Conservation (phyloP, 1,140 invertebrate species). For the Drosophila tropicalis region DNA sequence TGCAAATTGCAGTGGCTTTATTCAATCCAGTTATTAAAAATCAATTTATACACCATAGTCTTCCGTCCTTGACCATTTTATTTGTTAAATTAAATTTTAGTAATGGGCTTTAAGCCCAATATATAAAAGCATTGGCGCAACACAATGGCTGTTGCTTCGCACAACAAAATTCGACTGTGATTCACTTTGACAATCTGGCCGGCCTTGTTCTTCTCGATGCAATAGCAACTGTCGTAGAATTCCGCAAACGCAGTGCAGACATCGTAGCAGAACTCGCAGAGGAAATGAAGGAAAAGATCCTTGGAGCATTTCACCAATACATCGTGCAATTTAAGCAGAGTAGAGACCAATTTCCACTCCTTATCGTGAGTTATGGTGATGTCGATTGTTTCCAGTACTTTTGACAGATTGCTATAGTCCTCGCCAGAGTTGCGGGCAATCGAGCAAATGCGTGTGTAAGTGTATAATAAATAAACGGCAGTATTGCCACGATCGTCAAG, state of each 20-base stretch:
- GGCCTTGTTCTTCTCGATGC: constrained; percentile 94
- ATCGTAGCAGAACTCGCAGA: constrained; percentile 99
- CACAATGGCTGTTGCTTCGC: constrained; percentile 95
- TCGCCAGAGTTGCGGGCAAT: constrained; percentile 92
- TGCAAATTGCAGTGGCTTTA: background rate
- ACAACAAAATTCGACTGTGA: constrained; percentile 93
- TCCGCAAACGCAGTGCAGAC: constrained; percentile 96
- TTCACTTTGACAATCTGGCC: constrained; percentile 93
- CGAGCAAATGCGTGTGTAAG: constrained; percentile 96
- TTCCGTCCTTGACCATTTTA: background rate
- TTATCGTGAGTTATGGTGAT: constrained; percentile 92
- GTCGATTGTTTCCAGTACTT: constrained; percentile 80
- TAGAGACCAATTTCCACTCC: constrained; percentile 98
- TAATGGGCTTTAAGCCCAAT: constrained; percentile 95
- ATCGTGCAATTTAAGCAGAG: constrained; percentile 93
- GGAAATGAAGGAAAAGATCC: constrained; percentile 93
- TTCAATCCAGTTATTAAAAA: background rate
- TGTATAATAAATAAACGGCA: constrained; percentile 98
- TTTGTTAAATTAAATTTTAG: constrained; percentile 90
- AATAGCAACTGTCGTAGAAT: constrained; percentile 99
- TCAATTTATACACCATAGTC: background rate
- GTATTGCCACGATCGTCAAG: constrained; percentile 99
- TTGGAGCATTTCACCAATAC: constrained; percentile 92
- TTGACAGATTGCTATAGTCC: constrained; percentile 85
- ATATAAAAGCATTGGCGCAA: constrained; percentile 95